phyloP scores from a whole-genome alignment of 2,888 invertebrate species.

The Yponomeuta cagnagella region DNA sequence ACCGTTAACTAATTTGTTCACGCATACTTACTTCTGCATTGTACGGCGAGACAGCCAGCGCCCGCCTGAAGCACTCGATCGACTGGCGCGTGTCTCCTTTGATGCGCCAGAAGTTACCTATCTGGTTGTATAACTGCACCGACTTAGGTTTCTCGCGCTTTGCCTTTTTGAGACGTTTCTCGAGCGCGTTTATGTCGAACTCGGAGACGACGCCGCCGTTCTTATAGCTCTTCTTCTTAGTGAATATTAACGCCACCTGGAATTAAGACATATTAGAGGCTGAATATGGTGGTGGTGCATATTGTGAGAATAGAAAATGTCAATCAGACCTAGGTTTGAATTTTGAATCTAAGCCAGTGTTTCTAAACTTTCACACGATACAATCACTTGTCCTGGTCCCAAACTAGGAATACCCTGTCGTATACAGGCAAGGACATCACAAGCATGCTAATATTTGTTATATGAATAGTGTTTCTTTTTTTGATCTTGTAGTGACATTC shows the following conservation, averaged over 20 bases:
- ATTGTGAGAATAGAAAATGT: no score
- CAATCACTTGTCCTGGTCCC: no score
- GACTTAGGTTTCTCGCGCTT: constrained; percentile 90
- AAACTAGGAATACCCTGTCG: no score
- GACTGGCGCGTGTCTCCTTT: constrained; percentile 91
- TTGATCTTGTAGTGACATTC: no score
- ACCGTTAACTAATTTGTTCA: no score
- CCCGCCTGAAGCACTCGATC: constrained; percentile 92
- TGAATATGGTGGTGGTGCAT: no score
- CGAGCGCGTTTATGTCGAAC: constrained; percentile 84
- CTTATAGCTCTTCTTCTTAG: constrained; percentile 78
- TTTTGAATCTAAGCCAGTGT: no score
- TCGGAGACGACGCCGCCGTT: constrained; percentile 77
- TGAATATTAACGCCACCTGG: constrained; percentile 84
- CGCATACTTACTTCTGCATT: constrained; percentile 81
- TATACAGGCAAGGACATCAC: no score
- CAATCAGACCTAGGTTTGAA: no score
- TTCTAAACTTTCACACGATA: no score
- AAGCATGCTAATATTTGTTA: no score
- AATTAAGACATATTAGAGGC: constrained; percentile 20
- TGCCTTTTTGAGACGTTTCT: constrained; percentile 83
- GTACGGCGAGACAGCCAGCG: constrained; percentile 88
- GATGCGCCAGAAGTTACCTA: constrained; percentile 94
- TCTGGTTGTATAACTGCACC: constrained; percentile 90
- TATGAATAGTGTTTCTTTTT: no score